Percentiles rank a stretch among this genome's conserved stretches.
phyloP scores from a whole-genome alignment of 2,888 invertebrate genomes.

The Atrina japonica region DNA sequence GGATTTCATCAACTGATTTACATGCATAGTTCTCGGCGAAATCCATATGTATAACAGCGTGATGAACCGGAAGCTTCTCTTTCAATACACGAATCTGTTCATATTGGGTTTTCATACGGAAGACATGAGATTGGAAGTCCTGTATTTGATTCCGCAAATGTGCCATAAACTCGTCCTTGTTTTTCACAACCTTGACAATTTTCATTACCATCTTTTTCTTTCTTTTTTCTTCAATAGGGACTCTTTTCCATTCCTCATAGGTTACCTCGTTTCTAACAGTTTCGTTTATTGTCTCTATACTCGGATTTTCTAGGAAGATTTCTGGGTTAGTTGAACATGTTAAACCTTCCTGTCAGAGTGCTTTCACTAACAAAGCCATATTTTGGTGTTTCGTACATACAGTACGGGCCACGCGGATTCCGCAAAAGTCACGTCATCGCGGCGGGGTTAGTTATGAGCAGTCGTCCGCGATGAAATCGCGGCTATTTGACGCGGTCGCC shows the following conservation, averaged over 20 bases:
- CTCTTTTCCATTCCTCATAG: slow-evolving; percentile 19
- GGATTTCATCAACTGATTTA: slow-evolving; percentile 40
- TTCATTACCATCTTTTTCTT: slow-evolving; percentile 24
- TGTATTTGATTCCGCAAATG: neutral
- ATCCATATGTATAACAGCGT: slow-evolving; percentile 45
- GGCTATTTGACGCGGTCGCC: too few species aligned
- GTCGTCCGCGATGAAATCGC: too few species aligned
- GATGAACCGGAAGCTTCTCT: slow-evolving; percentile 30
- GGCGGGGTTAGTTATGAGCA: too few species aligned
- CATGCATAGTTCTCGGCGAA: slow-evolving; percentile 45
- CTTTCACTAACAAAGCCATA: slow-evolving; percentile 21
- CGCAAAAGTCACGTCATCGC: too few species aligned
- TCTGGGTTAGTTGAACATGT: slow-evolving; percentile 7
- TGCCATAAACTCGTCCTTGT: slow-evolving; percentile 17
- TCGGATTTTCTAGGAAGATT: neutral
- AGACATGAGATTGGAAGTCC: slow-evolving; percentile 33
- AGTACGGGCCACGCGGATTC: too few species aligned
- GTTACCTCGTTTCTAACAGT: too few species aligned
- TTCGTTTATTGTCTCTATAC: neutral
- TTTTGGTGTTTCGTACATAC: slow-evolving; percentile 16
- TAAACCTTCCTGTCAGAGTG: neutral
- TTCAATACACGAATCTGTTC: slow-evolving; percentile 32
- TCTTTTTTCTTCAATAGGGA: slow-evolving; percentile 12
- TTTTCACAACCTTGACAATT: neutral
- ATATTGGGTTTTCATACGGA: slow-evolving; percentile 32